Evolutionary conservation across 2,888 invertebrate genomes (phyloP).

Genomic region (Harpalus rubripes): DNA sequence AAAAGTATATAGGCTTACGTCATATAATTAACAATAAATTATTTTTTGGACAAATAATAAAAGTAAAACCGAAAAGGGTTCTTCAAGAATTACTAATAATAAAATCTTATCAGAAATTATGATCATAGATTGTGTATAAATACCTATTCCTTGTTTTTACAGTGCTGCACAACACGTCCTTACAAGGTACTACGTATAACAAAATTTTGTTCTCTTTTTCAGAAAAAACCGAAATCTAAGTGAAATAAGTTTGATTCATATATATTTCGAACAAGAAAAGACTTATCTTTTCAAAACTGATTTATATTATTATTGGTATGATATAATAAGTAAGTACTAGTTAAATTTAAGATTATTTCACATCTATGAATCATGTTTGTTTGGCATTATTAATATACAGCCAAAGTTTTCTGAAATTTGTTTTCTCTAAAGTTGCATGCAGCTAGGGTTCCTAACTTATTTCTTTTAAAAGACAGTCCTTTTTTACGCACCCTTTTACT

Average conservation of each 20-base stretch:
- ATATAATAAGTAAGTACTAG: slow-evolving; percentile 54
- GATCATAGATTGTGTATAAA: neutral
- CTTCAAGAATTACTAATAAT: too few relatives aligned
- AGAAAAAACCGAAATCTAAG: neutral
- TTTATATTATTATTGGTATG: slow-evolving; percentile 56
- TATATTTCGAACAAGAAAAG: slow-evolving; percentile 38
- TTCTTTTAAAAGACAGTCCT: too few relatives aligned
- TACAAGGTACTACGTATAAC: neutral
- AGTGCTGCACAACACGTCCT: neutral
- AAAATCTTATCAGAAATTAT: too few relatives aligned
- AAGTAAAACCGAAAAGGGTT: too few relatives aligned
- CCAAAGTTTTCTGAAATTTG: too few relatives aligned
- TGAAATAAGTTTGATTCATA: slow-evolving; percentile 47
- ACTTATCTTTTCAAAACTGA: slow-evolving; percentile 45
- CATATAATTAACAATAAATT: too few relatives aligned
- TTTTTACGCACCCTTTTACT: too few relatives aligned
- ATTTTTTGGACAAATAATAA: too few relatives aligned
- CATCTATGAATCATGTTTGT: neutral
- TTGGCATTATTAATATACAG: neutral
- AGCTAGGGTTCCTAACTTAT: too few relatives aligned
- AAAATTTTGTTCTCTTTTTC: neutral
- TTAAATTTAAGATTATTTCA: neutral
- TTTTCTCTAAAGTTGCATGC: too few relatives aligned
- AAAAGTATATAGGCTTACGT: too few relatives aligned
- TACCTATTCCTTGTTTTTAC: neutral